These are phyloP conservation scores for Anthoscopus minutus DNA, from an alignment of 2,113 vertebrate genomes.

Conservation along the genomic window DNA sequence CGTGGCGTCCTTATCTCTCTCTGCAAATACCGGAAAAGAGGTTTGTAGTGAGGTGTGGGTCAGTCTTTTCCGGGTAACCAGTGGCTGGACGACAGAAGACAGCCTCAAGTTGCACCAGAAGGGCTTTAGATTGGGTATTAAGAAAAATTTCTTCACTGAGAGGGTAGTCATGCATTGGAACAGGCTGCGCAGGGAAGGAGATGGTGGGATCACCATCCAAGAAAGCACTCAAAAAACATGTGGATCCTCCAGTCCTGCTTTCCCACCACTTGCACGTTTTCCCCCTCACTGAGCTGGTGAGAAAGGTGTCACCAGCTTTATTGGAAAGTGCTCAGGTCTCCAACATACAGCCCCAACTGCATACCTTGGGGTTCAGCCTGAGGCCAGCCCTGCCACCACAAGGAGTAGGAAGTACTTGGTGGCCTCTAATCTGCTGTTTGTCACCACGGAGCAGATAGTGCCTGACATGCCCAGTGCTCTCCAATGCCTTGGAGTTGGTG, in stretches of 20 bases:
- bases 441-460: not conserved
- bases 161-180: not conserved
- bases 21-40: not conserved
- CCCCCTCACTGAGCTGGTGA: not conserved
- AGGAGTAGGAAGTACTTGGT: not conserved
- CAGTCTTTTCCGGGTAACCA: not conserved
- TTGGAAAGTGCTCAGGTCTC: not conserved
- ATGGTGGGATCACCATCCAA: not conserved
- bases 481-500: fast-evolving
- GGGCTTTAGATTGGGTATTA: not conserved
- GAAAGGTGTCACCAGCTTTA: not conserved
- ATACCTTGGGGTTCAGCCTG: not conserved
- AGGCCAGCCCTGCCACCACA: fast-evolving
- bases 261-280: not conserved
- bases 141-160: not conserved
- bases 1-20: not conserved
- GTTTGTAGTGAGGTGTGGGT: not conserved
- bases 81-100: not conserved
- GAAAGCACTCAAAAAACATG: not conserved
- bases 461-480: fast-evolving
- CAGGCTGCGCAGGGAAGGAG: not conserved
- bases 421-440: not conserved
- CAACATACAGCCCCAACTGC: not conserved
- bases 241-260: not conserved
- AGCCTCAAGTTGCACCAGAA: not conserved